Base-by-base conservation (phyloP, 2,888 invertebrate species). In the Cyclophora punctaria region DNA sequence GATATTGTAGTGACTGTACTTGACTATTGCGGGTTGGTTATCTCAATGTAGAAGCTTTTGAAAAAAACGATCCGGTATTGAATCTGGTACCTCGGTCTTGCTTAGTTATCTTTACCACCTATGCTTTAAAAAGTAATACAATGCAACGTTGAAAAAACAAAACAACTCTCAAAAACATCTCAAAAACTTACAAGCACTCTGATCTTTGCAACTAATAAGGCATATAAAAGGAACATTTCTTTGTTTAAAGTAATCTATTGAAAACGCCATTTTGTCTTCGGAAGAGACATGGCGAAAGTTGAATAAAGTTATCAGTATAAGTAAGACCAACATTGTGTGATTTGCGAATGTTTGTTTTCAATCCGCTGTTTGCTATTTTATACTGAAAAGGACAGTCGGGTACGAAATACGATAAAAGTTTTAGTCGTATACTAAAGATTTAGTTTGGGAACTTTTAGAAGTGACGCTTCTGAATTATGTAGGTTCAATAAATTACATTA, bases 191-290 rank as follows among this genome's bases (percentile, higher is more conserved):
- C 51, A 52, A n/a, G 58, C 4, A 33, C 33, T 20, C 34, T n/a
- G 20, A 4, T 58, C 52, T 3, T 52, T 55, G 57, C 78, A 78
- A 3, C 60, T 60, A 3, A 79, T 44, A 20, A 78, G 46, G 47
- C 78, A 79, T 2, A 75, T 7, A 46, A 55, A 62, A 20, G 61
- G 69, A 0, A 69, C 56, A n/a, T 68, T 48, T 51, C 67, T 66
- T 3, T 61, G 57, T 37, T 58, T 60, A 45, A 80, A 75, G 46
- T 77, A 78, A 41, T 72, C 65, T 3, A 71, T 33, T 5, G 64
- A 53, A 41, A 76, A 66, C 0, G 62, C 47, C 0, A 67, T 42
- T 4, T 46, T 51, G 3, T 53, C 51, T 7, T 51, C 44, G 4
- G 58, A 20, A 45, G 3, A 71, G 46, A 5, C 66, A n/a, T 3